Conservation (phyloP, 2,113 vertebrate species). For the Prionailurus bengalensis region DNA sequence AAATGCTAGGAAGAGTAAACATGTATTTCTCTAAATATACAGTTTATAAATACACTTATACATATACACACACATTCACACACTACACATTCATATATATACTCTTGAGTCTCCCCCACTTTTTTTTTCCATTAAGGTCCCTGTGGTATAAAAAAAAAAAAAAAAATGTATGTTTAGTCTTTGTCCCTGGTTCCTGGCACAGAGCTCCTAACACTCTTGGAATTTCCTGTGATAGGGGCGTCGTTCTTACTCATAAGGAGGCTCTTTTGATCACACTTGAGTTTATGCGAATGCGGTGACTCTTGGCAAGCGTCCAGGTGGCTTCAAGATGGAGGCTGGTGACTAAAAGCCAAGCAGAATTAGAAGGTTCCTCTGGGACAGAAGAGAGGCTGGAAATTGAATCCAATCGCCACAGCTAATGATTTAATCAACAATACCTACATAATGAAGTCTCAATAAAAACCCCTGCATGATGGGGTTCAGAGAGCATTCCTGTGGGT, state of each 20-base stretch:
- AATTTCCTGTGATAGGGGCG: background rate
- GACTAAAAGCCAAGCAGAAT: background rate
- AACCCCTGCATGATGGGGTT: background rate
- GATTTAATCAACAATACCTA: background rate
- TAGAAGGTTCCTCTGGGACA: background rate
- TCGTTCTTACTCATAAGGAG: background rate
- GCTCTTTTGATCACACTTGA: background rate
- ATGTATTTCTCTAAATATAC: background rate
- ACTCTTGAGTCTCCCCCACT: background rate
- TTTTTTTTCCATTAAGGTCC: background rate
- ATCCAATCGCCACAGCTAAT: background rate
- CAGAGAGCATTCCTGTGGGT: background rate
- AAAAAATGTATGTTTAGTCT: background rate
- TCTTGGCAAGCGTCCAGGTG: background rate
- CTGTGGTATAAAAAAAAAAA: background rate
- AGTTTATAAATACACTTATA: background rate
- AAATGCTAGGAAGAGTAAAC: background rate
- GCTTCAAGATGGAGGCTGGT: background rate
- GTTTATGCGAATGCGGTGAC: background rate
- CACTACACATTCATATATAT: background rate
- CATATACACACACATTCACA: background rate
- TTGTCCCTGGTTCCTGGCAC: background rate
- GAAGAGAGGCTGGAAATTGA: background rate
- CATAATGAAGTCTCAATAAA: background rate
- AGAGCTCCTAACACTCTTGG: background rate